phyloP scores from a whole-genome alignment of 2,888 invertebrate genomes.

The Embidobia sp. region DNA sequence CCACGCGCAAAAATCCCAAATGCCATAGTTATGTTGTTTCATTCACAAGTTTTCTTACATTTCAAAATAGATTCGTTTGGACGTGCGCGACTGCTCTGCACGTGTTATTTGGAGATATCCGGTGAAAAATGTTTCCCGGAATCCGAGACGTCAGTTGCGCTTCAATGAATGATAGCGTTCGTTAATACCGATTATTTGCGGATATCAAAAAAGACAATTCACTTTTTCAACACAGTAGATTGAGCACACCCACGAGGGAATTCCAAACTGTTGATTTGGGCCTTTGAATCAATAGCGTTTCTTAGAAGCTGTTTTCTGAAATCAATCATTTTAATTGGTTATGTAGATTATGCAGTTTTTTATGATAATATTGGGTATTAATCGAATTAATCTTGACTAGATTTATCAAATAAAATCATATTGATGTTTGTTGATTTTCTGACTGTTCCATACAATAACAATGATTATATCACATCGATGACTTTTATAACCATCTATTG shows the following conservation, averaged over 20 bases:
- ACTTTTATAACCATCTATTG: constrained; percentile 28
- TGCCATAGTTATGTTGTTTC: constrained; percentile 60
- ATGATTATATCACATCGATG: constrained; percentile 23
- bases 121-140: constrained; percentile 47
- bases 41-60: constrained; percentile 52
- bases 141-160: constrained; percentile 39
- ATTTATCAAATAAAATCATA: neutral
- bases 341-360: too few relatives aligned
- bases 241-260: neutral
- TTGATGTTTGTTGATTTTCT: constrained; percentile 13
- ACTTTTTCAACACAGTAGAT: constrained; percentile 1
- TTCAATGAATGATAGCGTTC: constrained; percentile 44
- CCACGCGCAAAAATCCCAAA: constrained; percentile 54
- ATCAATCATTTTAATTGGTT: too few relatives aligned
- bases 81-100: constrained; percentile 33
- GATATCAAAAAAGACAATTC: constrained; percentile 16
- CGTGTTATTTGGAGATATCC: constrained; percentile 48
- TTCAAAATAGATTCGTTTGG: constrained; percentile 57
- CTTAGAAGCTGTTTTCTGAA: too few relatives aligned
- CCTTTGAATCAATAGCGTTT: too few relatives aligned
- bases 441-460: constrained; percentile 3
- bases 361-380: too few relatives aligned
- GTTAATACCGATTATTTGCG: constrained; percentile 16
- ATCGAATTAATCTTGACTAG: too few relatives aligned
- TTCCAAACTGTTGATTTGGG: too few relatives aligned